Percentiles rank a stretch among this genome's conserved stretches.
Conservation (phyloP, 2,888 invertebrate species). For the Drosophila kokeensis region DNA sequence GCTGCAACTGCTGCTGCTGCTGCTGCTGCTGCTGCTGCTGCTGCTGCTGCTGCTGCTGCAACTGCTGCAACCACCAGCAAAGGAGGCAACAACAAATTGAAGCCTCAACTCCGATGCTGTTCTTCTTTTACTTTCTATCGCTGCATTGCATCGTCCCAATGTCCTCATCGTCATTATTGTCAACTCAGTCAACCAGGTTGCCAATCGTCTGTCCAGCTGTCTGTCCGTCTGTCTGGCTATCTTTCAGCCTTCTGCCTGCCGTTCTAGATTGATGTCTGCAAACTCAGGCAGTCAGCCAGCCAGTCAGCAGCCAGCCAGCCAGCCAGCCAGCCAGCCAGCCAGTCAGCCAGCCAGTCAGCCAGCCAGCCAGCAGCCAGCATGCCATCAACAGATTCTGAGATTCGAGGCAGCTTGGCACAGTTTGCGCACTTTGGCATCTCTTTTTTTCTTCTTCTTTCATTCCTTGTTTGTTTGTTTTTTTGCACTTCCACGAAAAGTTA, state of each 20-base stretch:
- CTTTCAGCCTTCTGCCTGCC: slow-evolving; percentile 54
- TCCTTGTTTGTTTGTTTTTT: neutral
- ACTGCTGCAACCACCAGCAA: slow-evolving; percentile 19
- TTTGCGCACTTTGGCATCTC: slow-evolving; percentile 59
- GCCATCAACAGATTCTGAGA: slow-evolving; percentile 32
- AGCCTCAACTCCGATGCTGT: slow-evolving; percentile 29
- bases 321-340: slow-evolving; percentile 33
- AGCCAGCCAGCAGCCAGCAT: slow-evolving; percentile 42
- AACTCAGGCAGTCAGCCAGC: neutral
- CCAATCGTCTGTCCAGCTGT: slow-evolving; percentile 52
- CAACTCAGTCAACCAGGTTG: slow-evolving; percentile 68
- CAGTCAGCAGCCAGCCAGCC: slow-evolving; percentile 15
- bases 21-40: slow-evolving; percentile 18
- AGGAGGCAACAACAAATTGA: slow-evolving; percentile 10
- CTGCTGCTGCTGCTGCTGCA: neutral
- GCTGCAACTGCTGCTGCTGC: neutral
- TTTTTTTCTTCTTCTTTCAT: neutral
- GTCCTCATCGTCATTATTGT: slow-evolving; percentile 73
- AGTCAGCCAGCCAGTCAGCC: slow-evolving; percentile 19
- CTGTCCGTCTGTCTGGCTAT: slow-evolving; percentile 29
- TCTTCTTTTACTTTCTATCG: slow-evolving; percentile 73
- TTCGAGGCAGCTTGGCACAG: slow-evolving; percentile 55
- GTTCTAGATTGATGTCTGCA: slow-evolving; percentile 72
- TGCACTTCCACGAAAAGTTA: slow-evolving; percentile 7
- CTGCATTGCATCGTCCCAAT: slow-evolving; percentile 39